Conservation (phyloP, 2,113 vertebrate genomes). For the cattle (Bos taurus) region ARS-UCD2.0 NC_037328.1:82520001-82520500, state of each 20-base stretch:
- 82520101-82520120: not conserved
- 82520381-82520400: not conserved
- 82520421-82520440: not conserved
- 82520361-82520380: not conserved
- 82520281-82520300: not conserved
- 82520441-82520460: not conserved
- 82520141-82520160: not conserved
- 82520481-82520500: not conserved
- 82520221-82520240: not conserved
- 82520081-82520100: not conserved
- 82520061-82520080: constrained; percentile 36
- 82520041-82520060: constrained; percentile 23
- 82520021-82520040: constrained; percentile 50
- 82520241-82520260: not conserved
- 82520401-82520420: not conserved
- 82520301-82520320: not conserved
- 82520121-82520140: constrained; percentile 25
- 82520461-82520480: not conserved
- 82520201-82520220: not conserved
- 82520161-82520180: not conserved
- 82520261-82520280: not conserved
- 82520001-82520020: constrained; percentile 39
- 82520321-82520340: not conserved
- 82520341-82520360: not conserved
- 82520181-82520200: not conserved